Percentiles rank a stretch among this genome's conserved stretches.
phyloP scores from a whole-genome alignment of 2,797 vertebrate species.

The Cossypha dichroa region DNA sequence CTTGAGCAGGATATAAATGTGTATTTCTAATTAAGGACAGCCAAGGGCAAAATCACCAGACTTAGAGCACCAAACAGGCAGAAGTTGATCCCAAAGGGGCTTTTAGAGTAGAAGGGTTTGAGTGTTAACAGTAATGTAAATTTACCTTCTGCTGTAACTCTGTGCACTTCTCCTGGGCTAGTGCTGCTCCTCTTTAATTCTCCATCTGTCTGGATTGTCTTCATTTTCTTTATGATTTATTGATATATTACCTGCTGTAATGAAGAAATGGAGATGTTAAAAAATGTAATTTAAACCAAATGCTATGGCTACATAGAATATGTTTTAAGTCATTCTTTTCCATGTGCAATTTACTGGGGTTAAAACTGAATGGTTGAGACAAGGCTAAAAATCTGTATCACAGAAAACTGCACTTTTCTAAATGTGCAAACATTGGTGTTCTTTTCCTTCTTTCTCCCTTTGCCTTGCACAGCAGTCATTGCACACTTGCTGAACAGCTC shows the following conservation, averaged over 20 bases:
- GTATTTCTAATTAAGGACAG: not conserved
- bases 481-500: not conserved
- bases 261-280: not conserved
- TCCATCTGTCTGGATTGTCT: not conserved
- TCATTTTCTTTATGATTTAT: not conserved
- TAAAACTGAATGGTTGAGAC: not conserved
- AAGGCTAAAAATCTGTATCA: not conserved
- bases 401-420: not conserved
- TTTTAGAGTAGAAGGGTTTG: not conserved
- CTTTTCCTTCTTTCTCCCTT: not conserved
- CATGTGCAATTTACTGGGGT: not conserved
- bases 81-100: not conserved
- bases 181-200: not conserved
- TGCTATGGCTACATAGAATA: not conserved
- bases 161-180: not conserved
- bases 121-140: not conserved
- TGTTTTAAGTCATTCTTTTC: not conserved
- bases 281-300: not conserved
- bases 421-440: not conserved
- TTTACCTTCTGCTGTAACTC: not conserved
- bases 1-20: fast-evolving
- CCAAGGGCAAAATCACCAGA: not conserved
- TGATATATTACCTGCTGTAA: not conserved
- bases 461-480: not conserved
- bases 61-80: not conserved